Evolutionary conservation across 2,797 vertebrate genomes (phyloP).

Genomic region (Todus mexicanus): DNA sequence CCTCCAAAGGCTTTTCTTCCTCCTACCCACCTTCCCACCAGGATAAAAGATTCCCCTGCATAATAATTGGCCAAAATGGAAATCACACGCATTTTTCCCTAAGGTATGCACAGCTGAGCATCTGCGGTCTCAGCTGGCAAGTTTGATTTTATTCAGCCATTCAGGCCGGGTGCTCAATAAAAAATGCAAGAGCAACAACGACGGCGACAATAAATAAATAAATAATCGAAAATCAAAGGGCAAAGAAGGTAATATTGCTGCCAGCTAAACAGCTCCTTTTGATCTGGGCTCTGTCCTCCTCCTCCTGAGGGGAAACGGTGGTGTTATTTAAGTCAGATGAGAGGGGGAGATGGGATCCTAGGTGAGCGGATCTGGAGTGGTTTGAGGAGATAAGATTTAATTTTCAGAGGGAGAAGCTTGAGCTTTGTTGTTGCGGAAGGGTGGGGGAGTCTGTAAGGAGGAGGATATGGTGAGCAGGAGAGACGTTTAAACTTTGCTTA

Average conservation of each 20-base stretch:
- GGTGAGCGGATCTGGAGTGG: constrained; percentile 23
- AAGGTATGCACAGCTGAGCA: constrained; percentile 32
- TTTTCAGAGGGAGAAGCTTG: background rate
- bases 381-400: constrained; percentile 54
- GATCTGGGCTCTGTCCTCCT: constrained; percentile 12
- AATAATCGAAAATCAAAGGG: constrained; percentile 11
- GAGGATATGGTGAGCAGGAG: background rate
- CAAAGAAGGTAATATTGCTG: constrained; percentile 16
- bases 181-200: constrained; percentile 42
- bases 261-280: constrained; percentile 25
- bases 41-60: constrained; percentile 31
- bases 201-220: background rate
- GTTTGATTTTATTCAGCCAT: constrained; percentile 54
- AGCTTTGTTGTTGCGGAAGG: constrained; percentile 28
- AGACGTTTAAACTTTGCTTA: fast-evolving
- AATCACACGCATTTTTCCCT: background rate
- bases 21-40: background rate
- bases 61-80: constrained; percentile 38
- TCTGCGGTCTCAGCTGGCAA: constrained; percentile 50
- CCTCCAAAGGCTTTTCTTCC: constrained; percentile 3
- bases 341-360: constrained; percentile 30
- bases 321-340: constrained; percentile 45
- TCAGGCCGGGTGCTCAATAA: constrained; percentile 24
- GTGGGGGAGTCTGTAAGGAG: background rate
- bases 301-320: background rate